Percentiles rank a stretch among this genome's conserved stretches.
These are phyloP conservation scores for Dendroctonus valens DNA, from an alignment of 1,140 invertebrate genomes.

Conservation along the genomic window DNA sequence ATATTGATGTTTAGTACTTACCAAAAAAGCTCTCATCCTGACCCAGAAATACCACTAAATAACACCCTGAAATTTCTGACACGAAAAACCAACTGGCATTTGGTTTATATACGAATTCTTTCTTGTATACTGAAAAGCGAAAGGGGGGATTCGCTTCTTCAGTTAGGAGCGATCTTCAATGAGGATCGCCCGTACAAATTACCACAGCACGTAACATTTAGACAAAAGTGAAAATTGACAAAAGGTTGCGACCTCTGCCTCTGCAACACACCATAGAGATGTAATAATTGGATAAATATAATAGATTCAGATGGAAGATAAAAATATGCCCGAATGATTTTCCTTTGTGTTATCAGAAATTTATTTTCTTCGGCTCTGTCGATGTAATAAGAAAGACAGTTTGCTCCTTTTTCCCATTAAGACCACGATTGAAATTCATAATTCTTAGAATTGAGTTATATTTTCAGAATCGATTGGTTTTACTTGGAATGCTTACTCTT, in stretches of 20 bases:
- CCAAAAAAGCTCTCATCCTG: slow-evolving; percentile 15
- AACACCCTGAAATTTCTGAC: slow-evolving; percentile 1
- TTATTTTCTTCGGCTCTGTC: no score
- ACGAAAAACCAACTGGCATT: neutral
- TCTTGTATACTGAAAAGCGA: neutral
- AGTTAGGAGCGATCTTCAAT: slow-evolving; percentile 7
- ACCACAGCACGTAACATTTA: slow-evolving; percentile 19
- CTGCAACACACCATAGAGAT: neutral
- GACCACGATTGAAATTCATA: no score
- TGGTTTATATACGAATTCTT: slow-evolving; percentile 15
- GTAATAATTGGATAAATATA: slow-evolving; percentile 1
- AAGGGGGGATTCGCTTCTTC: slow-evolving; percentile 7
- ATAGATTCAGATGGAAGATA: neutral
- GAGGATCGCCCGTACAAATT: neutral
- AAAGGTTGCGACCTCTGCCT: slow-evolving; percentile 28
- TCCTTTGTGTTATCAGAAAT: no score
- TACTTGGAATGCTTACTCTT: no score
- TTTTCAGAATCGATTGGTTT: no score
- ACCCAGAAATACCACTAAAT: slow-evolving; percentile 8
- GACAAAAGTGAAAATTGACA: slow-evolving; percentile 30
- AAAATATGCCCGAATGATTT: neutral
- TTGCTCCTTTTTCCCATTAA: no score
- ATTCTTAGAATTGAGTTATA: no score
- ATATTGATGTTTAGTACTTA: slow-evolving; percentile 4
- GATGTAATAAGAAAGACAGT: no score